Evolutionary conservation across 1,140 invertebrate genomes (phyloP), one percentile per base, ranked within the genome.

Genomic region (Hylaeus anthracinus): DNA sequence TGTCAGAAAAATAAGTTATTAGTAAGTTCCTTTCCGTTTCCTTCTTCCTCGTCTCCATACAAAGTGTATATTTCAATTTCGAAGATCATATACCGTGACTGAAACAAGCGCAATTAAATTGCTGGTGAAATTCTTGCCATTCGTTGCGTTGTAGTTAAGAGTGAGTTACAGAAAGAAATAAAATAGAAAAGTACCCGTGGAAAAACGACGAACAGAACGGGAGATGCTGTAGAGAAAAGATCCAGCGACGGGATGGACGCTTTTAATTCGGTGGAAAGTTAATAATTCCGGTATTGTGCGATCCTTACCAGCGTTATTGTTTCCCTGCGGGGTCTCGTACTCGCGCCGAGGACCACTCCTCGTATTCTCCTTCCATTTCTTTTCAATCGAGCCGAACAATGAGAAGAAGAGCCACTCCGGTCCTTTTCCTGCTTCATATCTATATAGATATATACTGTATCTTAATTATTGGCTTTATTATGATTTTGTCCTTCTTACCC

Each of bases 391-490:
- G 71, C 81, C 85, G 88, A 82, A 91, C 90, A 91, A 91, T 91
- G 85, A 88, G 73, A 70, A 81, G 71, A 73, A 89, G 86, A 90
- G 84, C 86, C 81, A 86, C 83, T 86, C 85, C 84, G 76, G 66
- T 77, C 65, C 66, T 81, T 79, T 70, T 69, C 61, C 64, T 74
- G 61, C 61, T 69, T 78, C 56, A 41, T 5, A 14, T 63, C 8
- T 85, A 14, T 63, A 74, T 51, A 81, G 67, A 66, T 76, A 81
- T 88, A 82, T 89, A 90, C 87, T 85, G 87, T 87, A 86, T 83
- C 88, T 91, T 91, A 91, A 91, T 91, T 91, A 91, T 91, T 91
- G 90, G 89, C 88, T 90, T 91, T 91, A 91, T 91, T 91, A 91
- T 91, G 86, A 90, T 90, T 90, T 90, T 88, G 88, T 91, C 88